Evolutionary conservation across 2,113 vertebrate genomes (phyloP).

Genomic region (Gavialis gangeticus): DNA sequence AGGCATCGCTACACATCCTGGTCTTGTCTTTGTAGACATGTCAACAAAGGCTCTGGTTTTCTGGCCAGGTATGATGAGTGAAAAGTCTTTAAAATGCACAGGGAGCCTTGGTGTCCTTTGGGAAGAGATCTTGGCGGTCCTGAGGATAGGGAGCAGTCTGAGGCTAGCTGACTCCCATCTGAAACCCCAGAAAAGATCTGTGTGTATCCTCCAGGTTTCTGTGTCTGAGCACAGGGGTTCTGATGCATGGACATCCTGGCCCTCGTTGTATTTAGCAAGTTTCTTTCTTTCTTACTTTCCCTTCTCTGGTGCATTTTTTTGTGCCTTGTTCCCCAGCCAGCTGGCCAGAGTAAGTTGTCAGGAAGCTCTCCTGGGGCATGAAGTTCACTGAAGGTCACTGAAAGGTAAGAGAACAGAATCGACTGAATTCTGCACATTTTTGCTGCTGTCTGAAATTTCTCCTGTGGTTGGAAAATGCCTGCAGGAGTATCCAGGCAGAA

Average conservation of each 20-base stretch:
- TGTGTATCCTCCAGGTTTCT: background rate
- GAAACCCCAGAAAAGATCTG: background rate
- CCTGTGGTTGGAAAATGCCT: constrained; percentile 66
- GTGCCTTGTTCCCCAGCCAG: background rate
- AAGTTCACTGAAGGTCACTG: constrained; percentile 43
- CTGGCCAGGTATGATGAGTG: background rate
- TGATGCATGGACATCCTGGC: background rate
- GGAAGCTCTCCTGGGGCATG: constrained; percentile 17
- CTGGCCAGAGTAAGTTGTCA: constrained; percentile 7
- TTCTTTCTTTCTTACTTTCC: background rate
- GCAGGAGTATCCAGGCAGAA: constrained; percentile 46
- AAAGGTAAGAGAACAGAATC: constrained; percentile 58
- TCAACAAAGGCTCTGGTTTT: background rate
- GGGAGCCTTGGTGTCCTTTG: background rate
- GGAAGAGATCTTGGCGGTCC: background rate
- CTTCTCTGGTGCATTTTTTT: background rate
- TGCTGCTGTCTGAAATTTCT: constrained; percentile 60
- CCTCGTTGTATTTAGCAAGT: background rate
- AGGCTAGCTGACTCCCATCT: background rate
- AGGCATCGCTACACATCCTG: no score
- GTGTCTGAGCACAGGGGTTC: background rate
- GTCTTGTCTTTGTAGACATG: no score
- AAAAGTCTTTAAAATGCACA: background rate
- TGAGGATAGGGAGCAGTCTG: background rate
- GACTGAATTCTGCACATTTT: constrained; percentile 69